Evolutionary conservation across 2,113 vertebrate genomes (phyloP), one percentile per base, ranked within the genome.

Genomic region (Rhadina sibilatrix): DNA sequence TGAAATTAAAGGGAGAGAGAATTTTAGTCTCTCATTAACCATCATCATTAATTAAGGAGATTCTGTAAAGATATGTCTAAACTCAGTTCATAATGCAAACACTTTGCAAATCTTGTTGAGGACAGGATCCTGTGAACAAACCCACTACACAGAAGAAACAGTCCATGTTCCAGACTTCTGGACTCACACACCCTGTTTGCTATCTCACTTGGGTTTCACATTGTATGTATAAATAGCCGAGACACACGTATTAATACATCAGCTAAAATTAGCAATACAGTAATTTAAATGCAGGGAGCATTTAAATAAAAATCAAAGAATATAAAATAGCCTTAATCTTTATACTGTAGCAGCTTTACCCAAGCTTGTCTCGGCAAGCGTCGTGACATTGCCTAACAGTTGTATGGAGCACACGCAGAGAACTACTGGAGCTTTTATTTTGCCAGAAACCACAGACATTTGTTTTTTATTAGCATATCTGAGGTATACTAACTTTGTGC

Each of bases 221-320:
- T 78, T 79, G 35, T 96, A 38, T 54, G 42, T 70, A 90, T 83
- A 95, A 92, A 86, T 83, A 94, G 23, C 82, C 56, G 42, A 91
- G 83, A 70, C 42, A 82, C 30, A 53, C 44, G 65, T 87, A 87
- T 75, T 96, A 94, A 80, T 87, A 87, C 14, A 94, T 65, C 44
- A 84, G 64, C 81, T 92, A 90, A 96, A 96, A 95, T 95, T 91
- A 96, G 93, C 80, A 88, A 88, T 88, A 83, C 63, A 72, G 77
- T 69, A 82, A 96, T 97, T 97, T 89, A 92, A 92, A 96, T 94
- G 89, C 90, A 94, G 56, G 56, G 49, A 89, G 17, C 37, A 92
- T 93, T 95, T 93, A 94, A 95, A 97, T 78, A 87, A 95, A 97
- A 97, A 97, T 97, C 97, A 97, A 97, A 97, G 95, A 91, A 83